These are phyloP conservation scores for Trisateles emortualis DNA, from an alignment of 2,888 invertebrate genomes.

Conservation along the genomic window DNA sequence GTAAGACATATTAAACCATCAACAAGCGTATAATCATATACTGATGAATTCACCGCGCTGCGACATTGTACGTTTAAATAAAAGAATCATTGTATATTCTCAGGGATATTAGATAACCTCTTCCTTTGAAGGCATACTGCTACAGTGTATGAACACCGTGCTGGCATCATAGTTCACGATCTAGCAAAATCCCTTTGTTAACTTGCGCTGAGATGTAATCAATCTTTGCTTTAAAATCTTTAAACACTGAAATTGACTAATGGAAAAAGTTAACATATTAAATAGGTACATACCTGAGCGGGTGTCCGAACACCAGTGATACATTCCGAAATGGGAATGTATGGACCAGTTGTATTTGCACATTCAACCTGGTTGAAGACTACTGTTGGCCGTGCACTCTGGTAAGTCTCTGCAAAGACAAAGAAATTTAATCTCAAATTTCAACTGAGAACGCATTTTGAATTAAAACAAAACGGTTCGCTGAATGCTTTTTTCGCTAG, in stretches of 20 bases:
- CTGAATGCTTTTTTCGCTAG: neutral
- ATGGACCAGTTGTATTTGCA: constrained; percentile 89
- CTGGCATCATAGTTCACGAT: constrained; percentile 4
- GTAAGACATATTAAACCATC: neutral
- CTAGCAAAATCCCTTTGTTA: constrained; percentile 11
- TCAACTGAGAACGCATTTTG: neutral
- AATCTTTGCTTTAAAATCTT: too few relatives aligned
- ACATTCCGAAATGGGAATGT: constrained; percentile 97
- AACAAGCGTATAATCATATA: constrained; percentile 1
- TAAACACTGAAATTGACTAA: too few relatives aligned
- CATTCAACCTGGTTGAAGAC: constrained; percentile 60
- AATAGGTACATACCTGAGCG: constrained; percentile 65
- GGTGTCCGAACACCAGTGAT: constrained; percentile 93
- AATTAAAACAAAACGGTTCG: neutral
- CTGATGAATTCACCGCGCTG: constrained; percentile 4
- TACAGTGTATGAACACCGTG: constrained; percentile 10
- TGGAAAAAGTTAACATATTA: too few relatives aligned
- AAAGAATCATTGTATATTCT: constrained; percentile 4
- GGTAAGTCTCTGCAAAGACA: constrained; percentile 60
- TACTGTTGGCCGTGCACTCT: too few relatives aligned
- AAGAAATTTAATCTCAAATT: constrained; percentile 6
- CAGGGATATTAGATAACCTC: constrained; percentile 15
- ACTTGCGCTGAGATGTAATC: neutral
- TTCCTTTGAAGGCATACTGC: constrained; percentile 13
- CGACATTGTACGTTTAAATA: neutral